These are phyloP conservation scores for Triplophysa bombifrons DNA, from an alignment of 2,797 vertebrate species.

Conservation along the genomic window DNA sequence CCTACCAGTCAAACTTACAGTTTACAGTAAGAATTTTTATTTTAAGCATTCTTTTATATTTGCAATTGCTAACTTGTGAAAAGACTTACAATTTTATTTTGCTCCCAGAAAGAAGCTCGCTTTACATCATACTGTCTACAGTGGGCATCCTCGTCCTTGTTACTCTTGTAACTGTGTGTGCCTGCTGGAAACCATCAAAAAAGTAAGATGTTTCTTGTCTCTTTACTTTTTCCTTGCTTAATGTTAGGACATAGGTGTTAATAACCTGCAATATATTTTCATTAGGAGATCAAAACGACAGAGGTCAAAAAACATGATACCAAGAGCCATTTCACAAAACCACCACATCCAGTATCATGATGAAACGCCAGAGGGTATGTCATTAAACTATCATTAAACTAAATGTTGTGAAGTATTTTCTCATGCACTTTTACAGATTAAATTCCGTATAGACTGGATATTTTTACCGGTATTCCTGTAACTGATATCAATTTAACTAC, in stretches of 20 bases:
- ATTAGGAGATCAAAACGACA: conserved; percentile 49
- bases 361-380: conserved; percentile 53
- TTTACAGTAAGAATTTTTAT: conserved; percentile 85
- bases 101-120: conserved; percentile 83
- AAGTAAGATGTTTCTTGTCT: conserved; percentile 71
- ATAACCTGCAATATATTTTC: neutral
- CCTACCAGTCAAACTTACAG: conserved; percentile 84
- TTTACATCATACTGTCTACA: conserved; percentile 88
- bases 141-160: conserved; percentile 87
- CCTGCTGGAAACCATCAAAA: conserved; percentile 89
- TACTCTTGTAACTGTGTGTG: conserved; percentile 87
- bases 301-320: conserved; percentile 44
- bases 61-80: neutral
- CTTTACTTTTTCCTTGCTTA: neutral
- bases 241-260: neutral
- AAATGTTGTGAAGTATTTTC: neutral
- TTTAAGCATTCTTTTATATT: neutral
- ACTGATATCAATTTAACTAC: neutral
- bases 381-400: neutral
- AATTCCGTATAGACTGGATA: neutral
- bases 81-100: neutral
- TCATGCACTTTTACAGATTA: neutral
- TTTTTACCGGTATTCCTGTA: neutral
- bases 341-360: conserved; percentile 43
- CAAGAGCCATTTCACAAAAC: conserved; percentile 35